These are phyloP conservation scores for Oxytorus armatus DNA, from an alignment of 2,888 invertebrate genomes.

Conservation along the genomic window DNA sequence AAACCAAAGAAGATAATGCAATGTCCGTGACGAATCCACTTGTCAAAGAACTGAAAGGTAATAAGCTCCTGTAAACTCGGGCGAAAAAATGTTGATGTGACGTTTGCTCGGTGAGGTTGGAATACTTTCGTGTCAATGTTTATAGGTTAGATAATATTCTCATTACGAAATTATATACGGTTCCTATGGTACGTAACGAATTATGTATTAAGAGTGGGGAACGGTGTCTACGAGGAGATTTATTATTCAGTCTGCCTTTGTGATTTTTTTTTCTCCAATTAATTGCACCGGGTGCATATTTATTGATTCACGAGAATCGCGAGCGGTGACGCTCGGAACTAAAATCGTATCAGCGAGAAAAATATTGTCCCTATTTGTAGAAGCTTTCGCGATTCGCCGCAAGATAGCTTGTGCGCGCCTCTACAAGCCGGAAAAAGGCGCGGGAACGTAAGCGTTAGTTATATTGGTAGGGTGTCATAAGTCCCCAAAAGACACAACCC, in stretches of 20 bases:
- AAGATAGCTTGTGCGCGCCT: slow-evolving; percentile 30
- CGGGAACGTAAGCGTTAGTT: slow-evolving; percentile 13
- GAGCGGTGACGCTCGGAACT: slow-evolving; percentile 25
- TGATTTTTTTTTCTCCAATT: slow-evolving; percentile 38
- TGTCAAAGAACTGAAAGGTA: slow-evolving; percentile 87
- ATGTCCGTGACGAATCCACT: slow-evolving; percentile 87
- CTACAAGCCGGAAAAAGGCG: neutral
- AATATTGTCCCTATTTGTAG: neutral
- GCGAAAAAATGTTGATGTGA: slow-evolving; percentile 14
- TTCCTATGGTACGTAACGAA: slow-evolving; percentile 9
- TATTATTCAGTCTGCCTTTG: slow-evolving; percentile 1
- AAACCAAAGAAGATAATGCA: slow-evolving; percentile 69
- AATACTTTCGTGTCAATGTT: slow-evolving; percentile 43
- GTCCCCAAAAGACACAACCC: too few relatives aligned
- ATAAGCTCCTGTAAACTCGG: slow-evolving; percentile 42
- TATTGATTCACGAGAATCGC: slow-evolving; percentile 51
- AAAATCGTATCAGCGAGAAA: slow-evolving; percentile 17
- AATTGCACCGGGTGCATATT: slow-evolving; percentile 48
- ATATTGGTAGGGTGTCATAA: neutral
- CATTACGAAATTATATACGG: slow-evolving; percentile 11
- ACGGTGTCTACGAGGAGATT: slow-evolving; percentile 3
- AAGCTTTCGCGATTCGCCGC: slow-evolving; percentile 11
- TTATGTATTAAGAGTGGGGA: neutral
- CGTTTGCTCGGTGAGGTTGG: slow-evolving; percentile 58
- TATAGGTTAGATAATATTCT: slow-evolving; percentile 20